A percentile compares a stretch with the other conserved stretches of the same genome.
These are phyloP conservation scores for Ctenopoma multispine DNA, from an alignment of 2,797 vertebrate species.

Conservation along the genomic window DNA sequence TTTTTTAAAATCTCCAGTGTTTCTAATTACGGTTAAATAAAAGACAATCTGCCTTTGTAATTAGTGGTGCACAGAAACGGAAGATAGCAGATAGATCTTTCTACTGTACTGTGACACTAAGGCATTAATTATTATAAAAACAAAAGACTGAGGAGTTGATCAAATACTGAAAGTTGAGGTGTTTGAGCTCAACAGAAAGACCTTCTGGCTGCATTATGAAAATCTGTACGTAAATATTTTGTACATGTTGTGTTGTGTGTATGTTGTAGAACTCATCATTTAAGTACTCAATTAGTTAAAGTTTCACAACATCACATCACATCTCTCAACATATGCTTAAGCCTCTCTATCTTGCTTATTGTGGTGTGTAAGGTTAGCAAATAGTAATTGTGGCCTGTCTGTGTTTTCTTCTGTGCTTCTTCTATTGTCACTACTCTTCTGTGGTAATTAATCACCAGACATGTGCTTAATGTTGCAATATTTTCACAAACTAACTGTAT, in stretches of 20 bases:
- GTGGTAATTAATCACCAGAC: neutral
- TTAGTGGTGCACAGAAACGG: neutral
- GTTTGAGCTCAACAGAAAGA: neutral
- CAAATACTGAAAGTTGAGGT: neutral
- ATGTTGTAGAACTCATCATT: neutral
- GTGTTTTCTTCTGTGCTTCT: neutral
- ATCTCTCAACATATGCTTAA: neutral
- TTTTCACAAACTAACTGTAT: neutral
- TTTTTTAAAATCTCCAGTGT: neutral
- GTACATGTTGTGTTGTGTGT: no score
- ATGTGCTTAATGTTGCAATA: neutral
- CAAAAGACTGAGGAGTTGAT: neutral
- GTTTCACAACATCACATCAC: neutral
- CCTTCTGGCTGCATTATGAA: neutral
- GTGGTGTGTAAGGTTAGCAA: neutral
- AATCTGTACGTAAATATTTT: neutral
- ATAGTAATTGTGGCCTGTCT: neutral
- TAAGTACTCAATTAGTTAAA: neutral
- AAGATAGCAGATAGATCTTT: no score
- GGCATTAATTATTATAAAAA: neutral
- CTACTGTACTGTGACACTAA: no score
- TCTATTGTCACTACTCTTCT: neutral
- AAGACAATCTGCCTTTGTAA: neutral
- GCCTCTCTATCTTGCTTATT: neutral
- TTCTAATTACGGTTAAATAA: slow-evolving; percentile 1